A percentile compares a stretch with the other conserved stretches of the same genome.
Conservation (phyloP, 2,888 invertebrate genomes). For the Sesia apiformis region DNA sequence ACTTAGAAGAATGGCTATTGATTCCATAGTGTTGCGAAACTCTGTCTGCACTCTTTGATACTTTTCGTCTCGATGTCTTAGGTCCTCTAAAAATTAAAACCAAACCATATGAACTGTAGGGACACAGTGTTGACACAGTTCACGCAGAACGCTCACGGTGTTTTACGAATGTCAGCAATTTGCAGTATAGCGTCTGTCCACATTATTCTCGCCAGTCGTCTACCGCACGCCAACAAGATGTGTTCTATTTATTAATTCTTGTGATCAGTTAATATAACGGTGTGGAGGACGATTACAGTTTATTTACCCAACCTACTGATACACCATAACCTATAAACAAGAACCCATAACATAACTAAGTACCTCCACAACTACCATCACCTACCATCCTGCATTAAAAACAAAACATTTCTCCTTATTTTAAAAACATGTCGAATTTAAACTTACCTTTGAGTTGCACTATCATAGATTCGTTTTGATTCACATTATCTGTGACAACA, state of each 20-base stretch:
- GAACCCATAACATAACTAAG: background rate
- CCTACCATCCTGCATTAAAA: no score
- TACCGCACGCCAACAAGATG: no score
- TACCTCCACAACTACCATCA: no score
- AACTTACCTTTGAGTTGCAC: constrained; percentile 78
- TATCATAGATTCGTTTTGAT: constrained; percentile 79
- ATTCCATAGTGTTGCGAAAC: constrained; percentile 80
- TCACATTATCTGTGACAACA: constrained; percentile 79
- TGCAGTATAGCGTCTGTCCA: no score
- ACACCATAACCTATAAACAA: background rate
- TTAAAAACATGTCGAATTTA: background rate
- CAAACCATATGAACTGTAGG: background rate
- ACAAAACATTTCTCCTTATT: no score
- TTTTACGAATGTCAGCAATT: no score
- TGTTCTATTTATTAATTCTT: no score
- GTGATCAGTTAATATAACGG: no score
- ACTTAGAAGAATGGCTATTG: constrained; percentile 80
- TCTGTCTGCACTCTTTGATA: constrained; percentile 79
- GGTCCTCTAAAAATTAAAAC: constrained; percentile 71
- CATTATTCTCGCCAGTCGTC: no score
- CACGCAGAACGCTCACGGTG: background rate
- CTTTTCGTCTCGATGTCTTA: constrained; percentile 81
- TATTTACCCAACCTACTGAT: background rate
- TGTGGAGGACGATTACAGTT: background rate
- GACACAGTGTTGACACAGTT: no score